Evolutionary conservation across 2,888 invertebrate genomes (phyloP).

Genomic region (Cantharis lateralis): DNA sequence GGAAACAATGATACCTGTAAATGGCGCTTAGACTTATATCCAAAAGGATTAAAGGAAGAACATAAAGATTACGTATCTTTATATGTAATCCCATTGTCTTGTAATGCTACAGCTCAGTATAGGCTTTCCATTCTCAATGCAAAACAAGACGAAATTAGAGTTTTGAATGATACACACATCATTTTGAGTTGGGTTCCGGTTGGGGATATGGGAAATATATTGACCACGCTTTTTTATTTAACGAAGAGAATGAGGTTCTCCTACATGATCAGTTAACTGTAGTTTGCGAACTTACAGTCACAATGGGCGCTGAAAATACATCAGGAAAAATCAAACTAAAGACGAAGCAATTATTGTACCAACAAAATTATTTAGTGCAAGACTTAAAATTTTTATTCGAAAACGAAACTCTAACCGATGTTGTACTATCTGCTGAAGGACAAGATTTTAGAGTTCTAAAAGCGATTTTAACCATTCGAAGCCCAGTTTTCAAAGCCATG

Average conservation of each 20-base stretch:
- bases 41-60: constrained; percentile 99
- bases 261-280: constrained; percentile 99
- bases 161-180: constrained; percentile 95
- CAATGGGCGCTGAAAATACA: constrained; percentile 98
- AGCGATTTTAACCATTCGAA: constrained; percentile 89
- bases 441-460: constrained; percentile 95
- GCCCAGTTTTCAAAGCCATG: not conserved
- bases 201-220: constrained; percentile 99
- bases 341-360: constrained; percentile 75
- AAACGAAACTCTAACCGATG: constrained; percentile 96
- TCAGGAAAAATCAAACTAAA: constrained; percentile 96
- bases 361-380: constrained; percentile 78
- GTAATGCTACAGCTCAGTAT: constrained; percentile 99
- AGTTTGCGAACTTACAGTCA: constrained; percentile 98
- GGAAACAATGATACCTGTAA: constrained; percentile 99
- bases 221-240: constrained; percentile 95
- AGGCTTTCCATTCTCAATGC: constrained; percentile 99
- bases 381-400: constrained; percentile 96
- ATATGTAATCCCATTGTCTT: constrained; percentile 97
- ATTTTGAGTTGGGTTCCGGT: constrained; percentile 99
- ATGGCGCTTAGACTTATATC: constrained; percentile 99
- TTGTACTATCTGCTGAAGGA: constrained; percentile 90
- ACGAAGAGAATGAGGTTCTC: constrained; percentile 97
- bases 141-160: constrained; percentile 99
- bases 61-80: constrained; percentile 99